phyloP scores from a whole-genome alignment of 1,140 invertebrate species.

The Eurytemora carolleeae region DNA sequence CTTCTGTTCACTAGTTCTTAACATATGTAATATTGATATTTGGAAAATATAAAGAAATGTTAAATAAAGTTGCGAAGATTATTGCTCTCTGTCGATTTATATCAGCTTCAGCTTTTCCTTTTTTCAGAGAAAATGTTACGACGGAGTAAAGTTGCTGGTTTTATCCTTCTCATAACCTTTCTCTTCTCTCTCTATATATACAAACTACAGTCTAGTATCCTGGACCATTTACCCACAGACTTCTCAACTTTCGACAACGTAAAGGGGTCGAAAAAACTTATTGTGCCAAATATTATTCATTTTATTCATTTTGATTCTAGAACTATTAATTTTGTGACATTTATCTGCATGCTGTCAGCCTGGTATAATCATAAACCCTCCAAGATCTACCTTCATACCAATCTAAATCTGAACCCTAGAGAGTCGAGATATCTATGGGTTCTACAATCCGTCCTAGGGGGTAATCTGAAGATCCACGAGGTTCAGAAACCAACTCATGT shows the following conservation, averaged over 20 bases:
- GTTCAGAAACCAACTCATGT: constrained; percentile 1
- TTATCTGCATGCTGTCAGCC: background rate
- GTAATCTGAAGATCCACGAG: background rate
- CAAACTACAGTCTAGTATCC: no score
- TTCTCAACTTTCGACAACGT: background rate
- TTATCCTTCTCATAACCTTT: no score
- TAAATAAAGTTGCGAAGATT: no score
- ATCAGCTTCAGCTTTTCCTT: no score
- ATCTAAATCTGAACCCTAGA: background rate
- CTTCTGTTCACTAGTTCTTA: no score
- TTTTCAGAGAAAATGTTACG: no score
- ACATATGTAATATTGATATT: no score
- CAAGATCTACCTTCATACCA: background rate
- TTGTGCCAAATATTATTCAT: background rate
- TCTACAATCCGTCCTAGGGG: background rate
- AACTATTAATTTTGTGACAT: background rate
- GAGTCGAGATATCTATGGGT: background rate
- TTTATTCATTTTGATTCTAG: background rate
- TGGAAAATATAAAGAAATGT: no score
- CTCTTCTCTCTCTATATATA: no score
- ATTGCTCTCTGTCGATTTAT: no score
- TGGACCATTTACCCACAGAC: no score
- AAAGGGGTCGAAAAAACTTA: background rate
- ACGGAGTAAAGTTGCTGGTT: no score
- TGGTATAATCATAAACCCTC: background rate